phyloP scores from a whole-genome alignment of 2,888 invertebrate genomes.

The Volucella inflata region DNA sequence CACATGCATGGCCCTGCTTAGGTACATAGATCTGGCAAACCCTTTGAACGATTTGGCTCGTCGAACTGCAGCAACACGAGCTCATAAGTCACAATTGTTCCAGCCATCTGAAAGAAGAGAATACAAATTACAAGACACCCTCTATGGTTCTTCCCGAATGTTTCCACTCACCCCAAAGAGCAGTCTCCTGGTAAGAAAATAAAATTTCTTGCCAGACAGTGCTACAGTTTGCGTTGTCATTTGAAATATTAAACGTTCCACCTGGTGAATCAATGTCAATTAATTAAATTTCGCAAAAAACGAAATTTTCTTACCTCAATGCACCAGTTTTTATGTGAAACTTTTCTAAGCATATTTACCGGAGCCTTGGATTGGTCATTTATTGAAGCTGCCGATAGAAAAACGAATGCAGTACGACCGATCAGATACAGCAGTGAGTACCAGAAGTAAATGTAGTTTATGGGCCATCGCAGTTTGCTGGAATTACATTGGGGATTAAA shows the following conservation, averaged over 20 bases:
- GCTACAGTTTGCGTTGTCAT: conserved; percentile 85
- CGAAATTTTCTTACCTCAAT: conserved; percentile 78
- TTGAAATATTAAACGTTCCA: conserved; percentile 86
- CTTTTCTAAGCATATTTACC: conserved; percentile 83
- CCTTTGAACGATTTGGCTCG: conserved; percentile 80
- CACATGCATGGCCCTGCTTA: conserved; percentile 18
- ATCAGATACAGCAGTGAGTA: conserved; percentile 85
- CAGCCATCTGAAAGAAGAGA: conserved; percentile 85
- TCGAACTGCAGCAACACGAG: conserved; percentile 87
- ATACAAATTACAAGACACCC: background rate
- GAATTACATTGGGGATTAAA: background rate
- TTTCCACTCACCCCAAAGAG: conserved; percentile 84
- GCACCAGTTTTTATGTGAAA: conserved; percentile 81
- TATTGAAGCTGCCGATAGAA: conserved; percentile 85
- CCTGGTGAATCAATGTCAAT: conserved; percentile 80
- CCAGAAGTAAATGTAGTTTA: conserved; percentile 85
- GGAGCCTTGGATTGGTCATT: conserved; percentile 85
- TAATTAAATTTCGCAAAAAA: no score
- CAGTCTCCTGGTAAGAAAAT: conserved; percentile 85
- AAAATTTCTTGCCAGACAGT: conserved; percentile 87
- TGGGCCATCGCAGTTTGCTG: conserved; percentile 82
- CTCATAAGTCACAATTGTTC: conserved; percentile 88
- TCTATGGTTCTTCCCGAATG: background rate
- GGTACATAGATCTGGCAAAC: conserved; percentile 79
- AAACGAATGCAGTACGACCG: conserved; percentile 85